phyloP scores from a whole-genome alignment of 1,140 invertebrate species.

The Drosophila sechellia region DNA sequence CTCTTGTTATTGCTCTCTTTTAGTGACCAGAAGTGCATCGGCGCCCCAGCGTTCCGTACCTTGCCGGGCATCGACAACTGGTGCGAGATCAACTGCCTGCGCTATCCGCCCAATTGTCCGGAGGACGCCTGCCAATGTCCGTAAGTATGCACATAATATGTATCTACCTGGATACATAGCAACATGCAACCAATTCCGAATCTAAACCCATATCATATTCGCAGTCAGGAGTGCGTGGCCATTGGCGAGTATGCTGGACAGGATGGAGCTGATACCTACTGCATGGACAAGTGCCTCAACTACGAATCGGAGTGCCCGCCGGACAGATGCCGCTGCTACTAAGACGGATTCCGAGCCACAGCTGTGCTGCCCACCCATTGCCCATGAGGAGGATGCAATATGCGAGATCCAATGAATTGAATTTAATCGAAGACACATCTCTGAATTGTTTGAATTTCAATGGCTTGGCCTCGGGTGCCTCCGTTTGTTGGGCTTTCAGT shows the following conservation, averaged over 20 bases:
- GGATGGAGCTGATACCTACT: slow-evolving; percentile 91
- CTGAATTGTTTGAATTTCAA: slow-evolving; percentile 6
- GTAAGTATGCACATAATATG: slow-evolving; percentile 87
- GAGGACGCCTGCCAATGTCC: slow-evolving; percentile 90
- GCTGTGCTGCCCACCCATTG: slow-evolving; percentile 72
- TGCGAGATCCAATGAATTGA: slow-evolving; percentile 39
- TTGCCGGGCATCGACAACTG: slow-evolving; percentile 91
- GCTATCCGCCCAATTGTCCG: slow-evolving; percentile 94
- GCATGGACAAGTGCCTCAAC: slow-evolving; percentile 92
- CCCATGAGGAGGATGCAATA: slow-evolving; percentile 33
- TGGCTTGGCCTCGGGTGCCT: neutral
- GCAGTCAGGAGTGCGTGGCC: slow-evolving; percentile 90
- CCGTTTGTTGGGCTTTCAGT: neutral
- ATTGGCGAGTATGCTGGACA: slow-evolving; percentile 90
- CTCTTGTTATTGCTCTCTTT: neutral
- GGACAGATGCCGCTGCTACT: slow-evolving; percentile 90
- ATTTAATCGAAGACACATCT: slow-evolving; percentile 37
- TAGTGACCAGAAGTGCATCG: slow-evolving; percentile 87
- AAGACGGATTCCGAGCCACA: slow-evolving; percentile 33
- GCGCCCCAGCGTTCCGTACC: slow-evolving; percentile 86
- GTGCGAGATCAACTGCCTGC: slow-evolving; percentile 93
- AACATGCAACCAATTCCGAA: too few species aligned
- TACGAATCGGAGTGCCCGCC: slow-evolving; percentile 89
- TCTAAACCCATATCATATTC: neutral
- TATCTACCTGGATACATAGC: neutral